These are phyloP conservation scores for Lycocorax pyrrhopterus DNA, from an alignment of 2,113 vertebrate species.

Conservation along the genomic window DNA sequence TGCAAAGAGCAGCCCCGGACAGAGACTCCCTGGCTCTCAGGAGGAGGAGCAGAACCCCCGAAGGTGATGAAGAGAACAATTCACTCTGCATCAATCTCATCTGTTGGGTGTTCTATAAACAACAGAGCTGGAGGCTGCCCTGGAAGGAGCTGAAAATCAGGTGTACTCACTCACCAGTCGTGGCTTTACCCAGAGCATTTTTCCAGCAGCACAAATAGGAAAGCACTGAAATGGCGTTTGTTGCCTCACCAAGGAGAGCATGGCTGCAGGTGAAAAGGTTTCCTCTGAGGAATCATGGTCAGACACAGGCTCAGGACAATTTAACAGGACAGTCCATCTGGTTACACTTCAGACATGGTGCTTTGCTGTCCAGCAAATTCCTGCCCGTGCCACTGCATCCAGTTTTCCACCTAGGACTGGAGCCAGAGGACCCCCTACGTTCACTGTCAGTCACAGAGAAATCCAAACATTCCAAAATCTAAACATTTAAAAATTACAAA, in stretches of 20 bases:
- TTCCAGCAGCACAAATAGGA: background rate
- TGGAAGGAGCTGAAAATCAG: background rate
- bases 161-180: background rate
- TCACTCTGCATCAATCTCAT: background rate
- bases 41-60: background rate
- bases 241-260: background rate
- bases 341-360: background rate
- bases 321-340: background rate
- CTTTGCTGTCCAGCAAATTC: background rate
- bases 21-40: background rate
- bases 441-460: background rate
- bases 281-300: background rate
- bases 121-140: background rate
- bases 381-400: background rate
- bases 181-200: background rate
- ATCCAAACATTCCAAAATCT: background rate
- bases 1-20: background rate
- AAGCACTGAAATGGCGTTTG: background rate
- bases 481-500: background rate
- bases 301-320: background rate
- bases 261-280: background rate
- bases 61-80: background rate
- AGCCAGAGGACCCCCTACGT: background rate
- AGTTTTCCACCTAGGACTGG: background rate
- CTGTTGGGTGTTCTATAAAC: background rate